A percentile compares a stretch with the other conserved stretches of the same genome.
Evolutionary conservation across 2,797 vertebrate species (phyloP).

Genomic region (Centropyge bicolor): DNA sequence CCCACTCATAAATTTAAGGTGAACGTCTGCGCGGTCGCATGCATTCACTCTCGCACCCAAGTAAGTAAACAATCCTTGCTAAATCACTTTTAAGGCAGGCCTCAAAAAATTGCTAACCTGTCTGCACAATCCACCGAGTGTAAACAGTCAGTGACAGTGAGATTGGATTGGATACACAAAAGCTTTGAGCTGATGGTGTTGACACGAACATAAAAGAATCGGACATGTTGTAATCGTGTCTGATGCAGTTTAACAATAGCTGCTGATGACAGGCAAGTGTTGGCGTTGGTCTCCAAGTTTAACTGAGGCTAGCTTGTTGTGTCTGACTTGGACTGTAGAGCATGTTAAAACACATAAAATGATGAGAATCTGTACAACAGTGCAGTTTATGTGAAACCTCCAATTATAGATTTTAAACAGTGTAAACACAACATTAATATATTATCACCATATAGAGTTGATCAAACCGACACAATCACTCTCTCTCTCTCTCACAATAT

Average conservation of each 20-base stretch:
- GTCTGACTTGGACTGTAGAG: slow-evolving; percentile 12
- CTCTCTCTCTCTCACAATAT: no score
- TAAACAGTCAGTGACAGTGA: slow-evolving; percentile 44
- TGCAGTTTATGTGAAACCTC: neutral
- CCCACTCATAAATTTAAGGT: slow-evolving; percentile 17
- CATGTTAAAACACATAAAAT: neutral
- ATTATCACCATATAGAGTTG: neutral
- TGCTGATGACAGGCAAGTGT: slow-evolving; percentile 53
- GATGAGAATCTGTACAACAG: slow-evolving; percentile 14
- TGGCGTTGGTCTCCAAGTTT: slow-evolving; percentile 11
- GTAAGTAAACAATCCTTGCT: slow-evolving; percentile 17
- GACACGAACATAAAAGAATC: slow-evolving; percentile 52
- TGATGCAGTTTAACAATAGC: slow-evolving; percentile 56
- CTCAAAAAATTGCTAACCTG: slow-evolving; percentile 37
- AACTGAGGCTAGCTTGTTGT: slow-evolving; percentile 18
- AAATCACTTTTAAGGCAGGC: slow-evolving; percentile 31
- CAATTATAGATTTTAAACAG: neutral
- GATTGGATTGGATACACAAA: slow-evolving; percentile 42
- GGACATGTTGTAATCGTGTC: slow-evolving; percentile 53
- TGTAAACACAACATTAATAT: neutral
- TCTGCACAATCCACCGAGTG: slow-evolving; percentile 32
- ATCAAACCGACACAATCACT: no score
- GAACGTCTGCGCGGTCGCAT: neutral
- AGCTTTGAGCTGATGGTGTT: slow-evolving; percentile 42
- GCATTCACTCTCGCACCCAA: slow-evolving; percentile 25